Percentiles rank a stretch among this genome's conserved stretches.
These are phyloP conservation scores for Vidua macroura DNA, from an alignment of 2,113 vertebrate genomes.

Conservation along the genomic window DNA sequence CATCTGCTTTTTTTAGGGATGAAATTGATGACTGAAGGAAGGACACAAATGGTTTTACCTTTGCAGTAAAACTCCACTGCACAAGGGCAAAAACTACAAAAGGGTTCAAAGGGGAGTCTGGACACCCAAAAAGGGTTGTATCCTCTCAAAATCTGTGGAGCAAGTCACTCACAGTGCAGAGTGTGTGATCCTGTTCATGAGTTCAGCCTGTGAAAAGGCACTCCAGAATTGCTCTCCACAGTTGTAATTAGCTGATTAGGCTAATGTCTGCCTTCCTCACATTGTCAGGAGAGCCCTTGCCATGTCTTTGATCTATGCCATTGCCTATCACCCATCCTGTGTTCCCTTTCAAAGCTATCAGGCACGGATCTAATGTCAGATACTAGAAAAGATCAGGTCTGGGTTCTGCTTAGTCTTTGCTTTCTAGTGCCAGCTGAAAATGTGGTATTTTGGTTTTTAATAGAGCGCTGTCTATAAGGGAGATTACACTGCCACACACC, in stretches of 20 bases:
- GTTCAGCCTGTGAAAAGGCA: neutral
- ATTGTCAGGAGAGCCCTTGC: neutral
- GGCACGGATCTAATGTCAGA: neutral
- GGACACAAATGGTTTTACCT: neutral
- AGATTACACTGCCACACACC: conserved; percentile 89
- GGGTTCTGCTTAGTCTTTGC: neutral
- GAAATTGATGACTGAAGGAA: neutral
- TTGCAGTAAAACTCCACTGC: neutral
- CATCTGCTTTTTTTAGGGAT: neutral
- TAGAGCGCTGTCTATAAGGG: conserved; percentile 92
- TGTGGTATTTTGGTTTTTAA: neutral
- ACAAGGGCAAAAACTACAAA: neutral
- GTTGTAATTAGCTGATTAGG: neutral
- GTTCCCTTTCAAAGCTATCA: neutral
- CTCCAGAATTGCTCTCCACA: neutral
- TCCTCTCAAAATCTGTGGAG: neutral
- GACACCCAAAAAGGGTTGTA: neutral
- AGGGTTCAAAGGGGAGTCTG: neutral
- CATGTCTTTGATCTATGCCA: neutral
- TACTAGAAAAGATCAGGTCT: neutral
- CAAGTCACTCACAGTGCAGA: neutral
- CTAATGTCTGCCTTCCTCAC: neutral
- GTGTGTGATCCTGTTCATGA: fast-evolving
- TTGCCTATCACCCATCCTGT: neutral
- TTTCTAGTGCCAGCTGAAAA: neutral